Evolutionary conservation across 35 echinoderm and acorn worm genomes (phyloP).

Genomic region (Stichopus chloronotus): DNA sequence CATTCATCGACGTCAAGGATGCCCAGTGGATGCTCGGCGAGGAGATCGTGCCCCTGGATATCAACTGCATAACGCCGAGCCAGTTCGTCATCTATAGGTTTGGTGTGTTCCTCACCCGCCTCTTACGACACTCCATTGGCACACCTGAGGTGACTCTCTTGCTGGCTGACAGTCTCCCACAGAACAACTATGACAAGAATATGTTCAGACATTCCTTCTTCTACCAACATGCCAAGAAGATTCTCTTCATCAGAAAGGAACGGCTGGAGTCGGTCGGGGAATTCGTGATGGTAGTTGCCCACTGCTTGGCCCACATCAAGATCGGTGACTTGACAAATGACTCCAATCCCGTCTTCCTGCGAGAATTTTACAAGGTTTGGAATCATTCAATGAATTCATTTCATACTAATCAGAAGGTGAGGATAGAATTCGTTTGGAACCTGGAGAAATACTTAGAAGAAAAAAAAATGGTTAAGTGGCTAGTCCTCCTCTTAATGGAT

Average conservation of each 20-base stretch:
- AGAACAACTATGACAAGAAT: slow-evolving; percentile 91
- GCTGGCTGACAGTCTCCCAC: slow-evolving; percentile 76
- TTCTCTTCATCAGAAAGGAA: slow-evolving; percentile 89
- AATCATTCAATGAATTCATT: neutral
- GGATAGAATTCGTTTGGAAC: too few relatives aligned
- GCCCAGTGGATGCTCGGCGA: slow-evolving; percentile 90
- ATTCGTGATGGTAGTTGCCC: slow-evolving; percentile 90
- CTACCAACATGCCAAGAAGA: slow-evolving; percentile 93
- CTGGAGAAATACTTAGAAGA: too few relatives aligned
- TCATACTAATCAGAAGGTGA: too few relatives aligned
- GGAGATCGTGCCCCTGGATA: slow-evolving; percentile 84
- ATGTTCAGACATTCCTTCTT: slow-evolving; percentile 99
- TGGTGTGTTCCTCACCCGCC: slow-evolving; percentile 88
- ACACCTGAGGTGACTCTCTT: slow-evolving; percentile 89
- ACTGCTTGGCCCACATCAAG: slow-evolving; percentile 98
- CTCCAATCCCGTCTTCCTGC: slow-evolving; percentile 79
- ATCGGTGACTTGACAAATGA: slow-evolving; percentile 83
- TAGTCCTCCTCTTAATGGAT: too few relatives aligned
- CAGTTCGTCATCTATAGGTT: slow-evolving; percentile 98
- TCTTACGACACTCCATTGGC: slow-evolving; percentile 69
- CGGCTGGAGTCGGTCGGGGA: slow-evolving; percentile 94
- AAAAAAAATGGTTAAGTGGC: too few relatives aligned
- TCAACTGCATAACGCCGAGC: slow-evolving; percentile 94
- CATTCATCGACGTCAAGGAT: slow-evolving; percentile 98
- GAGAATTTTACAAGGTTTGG: slow-evolving; percentile 92